phyloP scores from a whole-genome alignment of 1,140 invertebrate species.

The Heliothis virescens region DNA sequence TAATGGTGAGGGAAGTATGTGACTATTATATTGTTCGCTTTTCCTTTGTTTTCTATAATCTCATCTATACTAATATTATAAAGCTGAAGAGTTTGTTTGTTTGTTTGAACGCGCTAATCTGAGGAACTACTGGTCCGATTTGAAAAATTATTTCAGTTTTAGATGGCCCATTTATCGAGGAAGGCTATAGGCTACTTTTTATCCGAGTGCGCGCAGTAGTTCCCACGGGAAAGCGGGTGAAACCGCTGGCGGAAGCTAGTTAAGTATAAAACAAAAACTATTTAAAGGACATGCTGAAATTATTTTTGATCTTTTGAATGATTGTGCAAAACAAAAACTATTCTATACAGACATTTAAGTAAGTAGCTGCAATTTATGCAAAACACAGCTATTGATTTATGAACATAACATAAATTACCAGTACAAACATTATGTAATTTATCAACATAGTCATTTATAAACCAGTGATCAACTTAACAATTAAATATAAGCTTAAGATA shows the following conservation, averaged over 20 bases:
- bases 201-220: no score
- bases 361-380: neutral
- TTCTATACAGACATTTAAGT: neutral
- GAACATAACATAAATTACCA: conserved; percentile 1
- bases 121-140: no score
- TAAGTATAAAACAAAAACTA: neutral
- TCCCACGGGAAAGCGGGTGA: no score
- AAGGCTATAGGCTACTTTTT: no score
- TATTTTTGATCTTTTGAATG: neutral
- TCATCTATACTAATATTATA: no score
- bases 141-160: no score
- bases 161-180: no score
- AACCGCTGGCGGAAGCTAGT: no score
- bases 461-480: conserved; percentile 4
- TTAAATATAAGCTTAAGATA: neutral
- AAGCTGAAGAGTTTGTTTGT: no score
- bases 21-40: conserved; percentile 29
- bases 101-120: no score
- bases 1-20: conserved; percentile 35
- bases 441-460: conserved; percentile 6
- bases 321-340: neutral
- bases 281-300: neutral
- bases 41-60: conserved; percentile 8
- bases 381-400: conserved; percentile 9
- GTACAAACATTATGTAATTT: conserved; percentile 15